A percentile compares a stretch with the other conserved stretches of the same genome.
phyloP scores from a whole-genome alignment of 1,140 invertebrate genomes.

The Aphidius gifuensis region DNA sequence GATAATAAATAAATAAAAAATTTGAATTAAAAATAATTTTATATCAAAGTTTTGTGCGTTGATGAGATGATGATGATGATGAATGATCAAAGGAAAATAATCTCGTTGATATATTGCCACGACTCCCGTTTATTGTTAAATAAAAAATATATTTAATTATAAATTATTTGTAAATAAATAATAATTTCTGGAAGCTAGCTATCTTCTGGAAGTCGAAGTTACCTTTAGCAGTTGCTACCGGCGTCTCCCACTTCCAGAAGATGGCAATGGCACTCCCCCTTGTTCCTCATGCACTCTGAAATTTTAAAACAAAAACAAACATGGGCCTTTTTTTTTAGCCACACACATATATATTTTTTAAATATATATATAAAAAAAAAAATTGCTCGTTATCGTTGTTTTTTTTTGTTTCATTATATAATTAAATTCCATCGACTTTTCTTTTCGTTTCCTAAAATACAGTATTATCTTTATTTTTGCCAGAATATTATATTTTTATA shows the following conservation, averaged over 20 bases:
- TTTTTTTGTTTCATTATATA: background rate
- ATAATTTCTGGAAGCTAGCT: constrained; percentile 50
- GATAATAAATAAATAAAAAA: too few relatives aligned
- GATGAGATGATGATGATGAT: too few relatives aligned
- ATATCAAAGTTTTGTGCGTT: too few relatives aligned
- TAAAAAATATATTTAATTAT: too few relatives aligned
- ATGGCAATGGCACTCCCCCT: constrained; percentile 59
- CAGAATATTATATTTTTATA: background rate
- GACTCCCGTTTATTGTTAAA: too few relatives aligned
- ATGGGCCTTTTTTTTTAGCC: constrained; percentile 43
- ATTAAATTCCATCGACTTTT: background rate
- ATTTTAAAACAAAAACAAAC: constrained; percentile 60
- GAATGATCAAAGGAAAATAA: too few relatives aligned
- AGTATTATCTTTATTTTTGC: background rate
- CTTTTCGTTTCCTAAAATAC: background rate
- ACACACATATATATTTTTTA: constrained; percentile 13
- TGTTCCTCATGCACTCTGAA: constrained; percentile 63
- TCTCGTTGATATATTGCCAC: background rate
- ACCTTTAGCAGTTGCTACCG: constrained; percentile 58
- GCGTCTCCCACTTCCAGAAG: constrained; percentile 64
- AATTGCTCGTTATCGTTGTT: background rate
- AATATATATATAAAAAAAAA: background rate
- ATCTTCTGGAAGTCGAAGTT: constrained; percentile 62
- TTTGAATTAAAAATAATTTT: too few relatives aligned
- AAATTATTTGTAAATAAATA: too few relatives aligned